A percentile compares a stretch with the other conserved stretches of the same genome.
These are phyloP conservation scores for Eremobia ochroleuca DNA, from an alignment of 2,888 invertebrate genomes.

Conservation along the genomic window DNA sequence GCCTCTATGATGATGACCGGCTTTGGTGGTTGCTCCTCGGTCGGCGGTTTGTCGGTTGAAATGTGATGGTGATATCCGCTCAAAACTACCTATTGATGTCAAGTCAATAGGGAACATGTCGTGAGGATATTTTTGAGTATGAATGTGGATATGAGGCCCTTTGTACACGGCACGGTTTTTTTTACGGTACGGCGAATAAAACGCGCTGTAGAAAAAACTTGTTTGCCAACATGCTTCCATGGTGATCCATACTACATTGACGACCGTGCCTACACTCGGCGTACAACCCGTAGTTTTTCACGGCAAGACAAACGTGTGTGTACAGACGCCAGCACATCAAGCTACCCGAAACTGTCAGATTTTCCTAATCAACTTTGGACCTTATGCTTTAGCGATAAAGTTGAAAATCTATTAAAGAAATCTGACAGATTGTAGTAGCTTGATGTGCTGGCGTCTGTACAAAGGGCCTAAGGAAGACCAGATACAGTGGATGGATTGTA, in stretches of 20 bases:
- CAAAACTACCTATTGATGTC: conserved; percentile 42
- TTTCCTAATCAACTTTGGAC: no score
- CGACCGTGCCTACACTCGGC: neutral
- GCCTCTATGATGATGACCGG: conserved; percentile 84
- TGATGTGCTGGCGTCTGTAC: no score
- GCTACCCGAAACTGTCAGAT: no score
- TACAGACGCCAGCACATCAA: no score
- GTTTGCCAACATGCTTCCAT: neutral
- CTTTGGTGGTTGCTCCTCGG: conserved; percentile 47
- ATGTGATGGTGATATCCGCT: accelerated
- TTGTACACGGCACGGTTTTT: neutral
- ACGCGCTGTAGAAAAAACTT: neutral
- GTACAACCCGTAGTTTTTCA: no score
- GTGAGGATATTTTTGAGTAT: neutral
- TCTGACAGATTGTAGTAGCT: no score
- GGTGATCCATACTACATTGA: neutral
- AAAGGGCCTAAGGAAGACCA: neutral
- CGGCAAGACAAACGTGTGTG: no score
- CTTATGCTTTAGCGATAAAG: no score
- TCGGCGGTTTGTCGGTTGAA: neutral
- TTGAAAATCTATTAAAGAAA: no score
- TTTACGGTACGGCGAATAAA: neutral
- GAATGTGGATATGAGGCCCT: neutral
- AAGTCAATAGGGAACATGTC: neutral
- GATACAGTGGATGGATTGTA: neutral